Evolutionary conservation across 2,113 vertebrate species (phyloP), one percentile per base, ranked within the genome.

Genomic region (Rousettus leschenaultii): DNA sequence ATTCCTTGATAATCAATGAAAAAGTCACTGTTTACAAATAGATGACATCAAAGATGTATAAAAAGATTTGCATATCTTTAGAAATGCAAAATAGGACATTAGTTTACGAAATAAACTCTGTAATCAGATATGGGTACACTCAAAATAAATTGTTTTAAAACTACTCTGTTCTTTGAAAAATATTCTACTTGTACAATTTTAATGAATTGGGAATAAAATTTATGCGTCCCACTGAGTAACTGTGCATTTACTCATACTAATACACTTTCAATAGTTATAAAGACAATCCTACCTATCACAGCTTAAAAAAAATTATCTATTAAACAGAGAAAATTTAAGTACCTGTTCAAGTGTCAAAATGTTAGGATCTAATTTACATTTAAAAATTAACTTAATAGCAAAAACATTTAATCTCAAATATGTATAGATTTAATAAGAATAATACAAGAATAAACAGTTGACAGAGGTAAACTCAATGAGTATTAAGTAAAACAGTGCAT

Each of bases 251-350:
- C 8, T 82, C 59, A 82, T 19, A 66, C 12, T 70, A 86, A 86
- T 59, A 91, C 87, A 14, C 19, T 97, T 97, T 93, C 33, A 95
- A 88, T 61, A 77, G 89, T 85, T 88, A 24, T 48, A 95, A 71
- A 74, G 35, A 33, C 4, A 22, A 57, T 43, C 55, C 78, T 95
- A 40, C 21, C 59, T 66, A 2, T 30, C 59, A 40, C 19, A 95
- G 43, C 18, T n/a, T n/a, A 35, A 91, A 80, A 40, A 40, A 40
- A 40, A 40, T 53, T 38, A 94, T 86, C 1, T 86, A 66, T 6
- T 18, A 1, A 53, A 84, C 2, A 73, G 43, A 96, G 38, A 45
- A 96, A 93, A 86, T 95, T 35, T 68, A 96, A 93, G 53, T 11
- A 86, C 26, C 18, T 90, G 53, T 2, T 14, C 11, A 96, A 91